Conservation (phyloP, 2,888 invertebrate species). For the Atrina japonica region DNA sequence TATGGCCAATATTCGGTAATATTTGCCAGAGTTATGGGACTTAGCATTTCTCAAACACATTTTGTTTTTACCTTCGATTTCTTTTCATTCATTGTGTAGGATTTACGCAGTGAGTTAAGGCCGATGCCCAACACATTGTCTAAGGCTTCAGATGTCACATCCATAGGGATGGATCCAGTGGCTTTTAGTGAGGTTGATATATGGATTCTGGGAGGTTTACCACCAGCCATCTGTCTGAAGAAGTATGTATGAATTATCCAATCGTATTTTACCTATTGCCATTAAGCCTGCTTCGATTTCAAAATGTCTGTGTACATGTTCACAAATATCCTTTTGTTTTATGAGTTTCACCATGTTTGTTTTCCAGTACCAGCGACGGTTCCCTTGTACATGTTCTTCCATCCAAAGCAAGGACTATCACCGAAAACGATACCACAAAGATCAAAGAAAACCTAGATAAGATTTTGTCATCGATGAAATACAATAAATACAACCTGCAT, state of each 20-base stretch:
- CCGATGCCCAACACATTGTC: slow-evolving; percentile 21
- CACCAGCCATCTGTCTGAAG: slow-evolving; percentile 59
- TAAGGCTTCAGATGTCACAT: slow-evolving; percentile 6
- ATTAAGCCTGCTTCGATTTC: no score
- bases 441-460: slow-evolving; percentile 19
- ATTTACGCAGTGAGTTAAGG: slow-evolving; percentile 27
- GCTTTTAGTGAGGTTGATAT: slow-evolving; percentile 68
- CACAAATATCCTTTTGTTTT: no score
- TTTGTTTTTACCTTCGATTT: no score
- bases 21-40: no score
- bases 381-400: slow-evolving; percentile 58
- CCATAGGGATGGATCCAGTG: slow-evolving; percentile 59
- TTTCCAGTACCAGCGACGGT: slow-evolving; percentile 53
- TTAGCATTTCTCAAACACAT: no score
- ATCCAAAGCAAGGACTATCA: slow-evolving; percentile 51
- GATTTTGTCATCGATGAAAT: neutral
- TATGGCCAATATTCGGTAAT: no score
- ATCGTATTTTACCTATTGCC: no score
- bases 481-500: slow-evolving; percentile 1
- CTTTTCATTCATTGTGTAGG: slow-evolving; percentile 7
- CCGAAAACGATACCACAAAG: slow-evolving; percentile 19
- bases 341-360: no score
- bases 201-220: slow-evolving; percentile 47
- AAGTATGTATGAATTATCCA: slow-evolving; percentile 63
- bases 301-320: no score